A percentile compares a stretch with the other conserved stretches of the same genome.
Conservation (phyloP, 2,797 vertebrate genomes). For the Myotis pilosus region DNA sequence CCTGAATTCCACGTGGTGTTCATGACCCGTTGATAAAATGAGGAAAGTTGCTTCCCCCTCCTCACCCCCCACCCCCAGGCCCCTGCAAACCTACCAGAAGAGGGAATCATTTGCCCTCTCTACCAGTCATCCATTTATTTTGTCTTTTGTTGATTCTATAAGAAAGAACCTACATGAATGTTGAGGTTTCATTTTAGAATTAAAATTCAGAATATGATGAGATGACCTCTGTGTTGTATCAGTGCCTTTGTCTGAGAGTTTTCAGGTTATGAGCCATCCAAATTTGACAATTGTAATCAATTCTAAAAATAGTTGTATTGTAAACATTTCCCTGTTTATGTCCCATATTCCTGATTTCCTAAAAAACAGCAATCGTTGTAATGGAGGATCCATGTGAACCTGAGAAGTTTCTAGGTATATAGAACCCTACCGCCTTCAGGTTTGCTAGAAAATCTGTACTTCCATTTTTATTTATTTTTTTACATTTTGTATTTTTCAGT, state of each 20-base stretch:
- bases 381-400: background rate
- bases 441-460: background rate
- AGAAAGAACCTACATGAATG: background rate
- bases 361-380: background rate
- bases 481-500: constrained; percentile 34
- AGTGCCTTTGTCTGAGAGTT: background rate
- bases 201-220: constrained; percentile 16
- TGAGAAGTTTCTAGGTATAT: background rate
- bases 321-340: background rate
- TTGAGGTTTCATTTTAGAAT: constrained; percentile 28
- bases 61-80: rapidly evolving
- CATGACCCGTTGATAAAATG: background rate
- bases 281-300: background rate
- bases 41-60: background rate
- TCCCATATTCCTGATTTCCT: background rate
- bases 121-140: background rate
- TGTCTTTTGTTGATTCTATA: background rate
- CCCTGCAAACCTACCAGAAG: background rate
- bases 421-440: background rate
- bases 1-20: background rate
- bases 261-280: background rate
- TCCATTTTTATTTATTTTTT: constrained; percentile 37
- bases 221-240: background rate
- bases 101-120: background rate
- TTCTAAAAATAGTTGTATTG: background rate